Evolutionary conservation across 2,797 vertebrate genomes (phyloP), one percentile per base, ranked within the genome.

Genomic region (Mastacembelus armatus): DNA sequence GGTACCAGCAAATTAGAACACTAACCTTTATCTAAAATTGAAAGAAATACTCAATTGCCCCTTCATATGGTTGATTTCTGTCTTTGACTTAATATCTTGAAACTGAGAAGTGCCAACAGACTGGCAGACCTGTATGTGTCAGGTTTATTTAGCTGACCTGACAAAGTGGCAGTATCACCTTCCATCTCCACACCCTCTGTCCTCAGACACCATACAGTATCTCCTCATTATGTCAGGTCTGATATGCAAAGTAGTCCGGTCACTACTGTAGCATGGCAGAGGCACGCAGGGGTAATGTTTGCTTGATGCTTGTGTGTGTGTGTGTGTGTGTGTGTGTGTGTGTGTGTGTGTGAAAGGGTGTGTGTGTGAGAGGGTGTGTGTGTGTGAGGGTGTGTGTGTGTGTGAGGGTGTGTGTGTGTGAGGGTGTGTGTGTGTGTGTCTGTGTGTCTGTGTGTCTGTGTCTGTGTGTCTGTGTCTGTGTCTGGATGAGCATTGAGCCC

Each of bases 211-310:
- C 70, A 60, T 39, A 55, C 82, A 64, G 60, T 71, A 75, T 71
- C 83, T 85, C 78, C 81, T 84, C 78, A 71, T 79, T 77, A 67
- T 83, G 83, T 85, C 83, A 82, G 33, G 15, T 78, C 77, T 66
- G 74, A 85, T 85, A 89, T 85, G 77, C 69, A 89, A 89, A 89
- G 74, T 44, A 75, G 69, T 16, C 44, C 26, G 3, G 68, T 43
- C 74, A 56, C 77, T 62, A 66, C 64, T 76, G 77, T 50, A 50
- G 71, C 74, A 48, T 68, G 44, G 52, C 66, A 61, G 66, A 47
- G 33, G 63, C 49, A 61, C 66, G 52, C 61, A 36, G 59, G 26
- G 30, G 14, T 10, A 44, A 14, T 56, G 66, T 58, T 38, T 78
- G n/a, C n/a, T n/a, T n/a, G n/a, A n/a, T n/a, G n/a, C n/a, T 14